A percentile compares a stretch with the other conserved stretches of the same genome.
Evolutionary conservation across 2,888 invertebrate species (phyloP).

Genomic region (Caradrina kadenii): DNA sequence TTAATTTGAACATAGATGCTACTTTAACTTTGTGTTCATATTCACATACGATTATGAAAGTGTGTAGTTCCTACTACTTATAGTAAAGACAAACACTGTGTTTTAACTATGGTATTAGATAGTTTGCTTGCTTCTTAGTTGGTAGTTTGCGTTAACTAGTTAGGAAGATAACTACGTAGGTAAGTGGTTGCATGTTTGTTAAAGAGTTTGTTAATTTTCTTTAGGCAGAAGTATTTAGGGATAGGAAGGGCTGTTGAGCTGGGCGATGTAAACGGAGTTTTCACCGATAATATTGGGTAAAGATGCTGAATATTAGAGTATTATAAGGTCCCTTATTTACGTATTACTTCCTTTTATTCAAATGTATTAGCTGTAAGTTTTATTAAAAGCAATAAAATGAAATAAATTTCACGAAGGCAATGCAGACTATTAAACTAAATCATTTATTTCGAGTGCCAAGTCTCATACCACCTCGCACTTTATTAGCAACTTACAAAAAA

Average conservation of each 20-base stretch:
- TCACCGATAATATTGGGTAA: background rate
- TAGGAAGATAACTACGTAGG: constrained; percentile 25
- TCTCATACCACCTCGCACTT: too few relatives aligned
- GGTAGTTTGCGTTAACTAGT: constrained; percentile 22
- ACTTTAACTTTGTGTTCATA: background rate
- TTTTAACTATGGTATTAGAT: constrained; percentile 37
- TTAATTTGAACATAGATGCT: too few relatives aligned
- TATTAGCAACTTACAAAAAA: too few relatives aligned
- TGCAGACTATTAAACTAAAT: too few relatives aligned
- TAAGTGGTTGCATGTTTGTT: constrained; percentile 32
- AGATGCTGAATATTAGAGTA: too few relatives aligned
- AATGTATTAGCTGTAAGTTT: too few relatives aligned
- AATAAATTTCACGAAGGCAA: too few relatives aligned
- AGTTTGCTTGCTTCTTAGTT: constrained; percentile 33
- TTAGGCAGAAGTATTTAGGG: constrained; percentile 2
- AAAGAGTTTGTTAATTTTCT: constrained; percentile 32
- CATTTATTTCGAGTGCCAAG: too few relatives aligned
- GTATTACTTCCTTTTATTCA: too few relatives aligned
- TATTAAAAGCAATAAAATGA: too few relatives aligned
- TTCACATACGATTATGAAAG: constrained; percentile 26
- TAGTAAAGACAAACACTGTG: constrained; percentile 42
- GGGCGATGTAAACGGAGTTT: too few relatives aligned
- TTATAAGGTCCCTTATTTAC: too few relatives aligned
- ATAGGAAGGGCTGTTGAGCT: background rate
- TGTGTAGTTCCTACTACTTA: background rate